These are phyloP conservation scores for Gymnopithys bicolor DNA, from an alignment of 2,797 vertebrate genomes.

Conservation along the genomic window DNA sequence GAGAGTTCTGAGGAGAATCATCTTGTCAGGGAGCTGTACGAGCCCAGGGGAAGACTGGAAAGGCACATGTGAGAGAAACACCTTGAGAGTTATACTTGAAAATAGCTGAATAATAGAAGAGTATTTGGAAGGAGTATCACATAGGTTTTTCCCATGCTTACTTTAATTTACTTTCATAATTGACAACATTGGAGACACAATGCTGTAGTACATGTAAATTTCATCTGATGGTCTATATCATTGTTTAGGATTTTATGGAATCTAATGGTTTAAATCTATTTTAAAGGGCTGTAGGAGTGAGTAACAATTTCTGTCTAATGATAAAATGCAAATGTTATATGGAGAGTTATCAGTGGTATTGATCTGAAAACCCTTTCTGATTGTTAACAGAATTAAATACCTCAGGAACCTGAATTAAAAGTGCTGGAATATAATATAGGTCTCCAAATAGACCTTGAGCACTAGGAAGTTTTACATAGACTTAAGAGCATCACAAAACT, in stretches of 20 bases:
- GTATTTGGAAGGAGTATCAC: neutral
- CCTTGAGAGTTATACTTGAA: neutral
- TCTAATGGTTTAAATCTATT: neutral
- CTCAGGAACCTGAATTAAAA: neutral
- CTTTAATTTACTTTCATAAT: neutral
- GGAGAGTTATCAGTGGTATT: neutral
- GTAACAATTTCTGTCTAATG: neutral
- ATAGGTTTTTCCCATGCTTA: neutral
- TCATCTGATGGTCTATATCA: neutral
- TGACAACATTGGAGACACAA: neutral
- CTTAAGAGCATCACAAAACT: neutral
- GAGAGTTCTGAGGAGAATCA: rapidly evolving
- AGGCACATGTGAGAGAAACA: neutral
- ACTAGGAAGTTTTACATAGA: neutral
- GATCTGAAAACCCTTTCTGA: neutral
- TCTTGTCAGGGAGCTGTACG: neutral
- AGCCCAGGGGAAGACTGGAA: neutral
- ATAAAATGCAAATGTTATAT: neutral
- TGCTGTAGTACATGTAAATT: neutral
- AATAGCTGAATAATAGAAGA: neutral
- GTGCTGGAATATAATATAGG: neutral
- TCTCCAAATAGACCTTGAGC: neutral
- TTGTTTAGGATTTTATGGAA: neutral
- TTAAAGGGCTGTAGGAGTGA: neutral
- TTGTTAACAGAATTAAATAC: neutral